Percentiles rank a stretch among this genome's conserved stretches.
These are phyloP conservation scores for Spodoptera picta DNA, from an alignment of 2,888 invertebrate species.

Conservation along the genomic window DNA sequence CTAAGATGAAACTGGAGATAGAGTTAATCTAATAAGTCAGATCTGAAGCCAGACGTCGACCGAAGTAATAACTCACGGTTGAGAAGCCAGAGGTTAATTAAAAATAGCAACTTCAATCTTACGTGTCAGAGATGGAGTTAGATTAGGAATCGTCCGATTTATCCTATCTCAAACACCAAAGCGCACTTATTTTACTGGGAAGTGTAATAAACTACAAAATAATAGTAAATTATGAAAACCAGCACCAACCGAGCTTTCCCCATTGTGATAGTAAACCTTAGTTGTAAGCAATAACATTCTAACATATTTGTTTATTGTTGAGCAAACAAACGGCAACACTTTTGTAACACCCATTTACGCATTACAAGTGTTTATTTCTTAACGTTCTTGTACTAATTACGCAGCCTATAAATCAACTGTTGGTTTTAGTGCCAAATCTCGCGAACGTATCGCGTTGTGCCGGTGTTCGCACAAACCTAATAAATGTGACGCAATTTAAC, in stretches of 20 bases:
- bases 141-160: slow-evolving; percentile 78
- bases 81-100: slow-evolving; percentile 88
- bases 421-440: slow-evolving; percentile 63
- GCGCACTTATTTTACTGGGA: slow-evolving; percentile 49
- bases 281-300: slow-evolving; percentile 23
- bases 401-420: slow-evolving; percentile 65
- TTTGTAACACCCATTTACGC: slow-evolving; percentile 59
- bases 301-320: slow-evolving; percentile 47
- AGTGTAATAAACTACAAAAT: slow-evolving; percentile 52
- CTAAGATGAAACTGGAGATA: slow-evolving; percentile 84
- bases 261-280: slow-evolving; percentile 9
- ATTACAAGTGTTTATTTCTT: slow-evolving; percentile 67
- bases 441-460: slow-evolving; percentile 58
- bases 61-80: slow-evolving; percentile 84
- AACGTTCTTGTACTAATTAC: slow-evolving; percentile 70
- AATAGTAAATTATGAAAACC: slow-evolving; percentile 33
- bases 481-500: slow-evolving; percentile 66
- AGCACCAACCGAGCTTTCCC: slow-evolving; percentile 20
- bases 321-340: slow-evolving; percentile 54
- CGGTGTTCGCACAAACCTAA: slow-evolving; percentile 47
- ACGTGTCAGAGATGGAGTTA: slow-evolving; percentile 80
- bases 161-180: slow-evolving; percentile 65
- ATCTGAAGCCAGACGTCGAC: slow-evolving; percentile 84
- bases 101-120: slow-evolving; percentile 87
- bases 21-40: slow-evolving; percentile 88